Evolutionary conservation across 2,797 vertebrate genomes (phyloP), one percentile per base, ranked within the genome.

Genomic region (Urocyon cinereoargenteus): DNA sequence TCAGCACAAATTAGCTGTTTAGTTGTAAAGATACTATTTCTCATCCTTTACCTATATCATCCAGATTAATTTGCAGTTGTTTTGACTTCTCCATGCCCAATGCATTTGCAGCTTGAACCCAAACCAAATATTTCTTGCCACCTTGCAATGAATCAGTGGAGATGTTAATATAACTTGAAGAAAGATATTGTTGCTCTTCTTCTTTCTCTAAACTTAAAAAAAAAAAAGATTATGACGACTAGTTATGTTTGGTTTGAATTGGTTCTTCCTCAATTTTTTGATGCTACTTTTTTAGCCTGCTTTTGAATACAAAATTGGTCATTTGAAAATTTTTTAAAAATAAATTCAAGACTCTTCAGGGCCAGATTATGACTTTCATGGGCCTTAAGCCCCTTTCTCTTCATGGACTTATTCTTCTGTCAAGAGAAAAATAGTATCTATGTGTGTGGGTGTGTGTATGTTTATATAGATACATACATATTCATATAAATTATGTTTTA

Each of bases 31-130:
- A 31, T 12, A n/a, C 51, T 19, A 82, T 86, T 66, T 85, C 18
- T 87, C 61, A 31, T 28, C 83, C 34, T 83, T 82, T 98, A 99
- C 99, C 99, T 24, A 99, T 98, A 21, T 99, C 98, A 14, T 97
- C 98, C 73, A 99, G 92, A 5, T 90, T 36, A 91, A 99, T 90
- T 11, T 6, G 91, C 68, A 73, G 97, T 0, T 92, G 97, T 34
- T 98, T 97, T 0, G 99, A 99, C 59, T 57, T 90, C 2, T 98
- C 98, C 0, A 49, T 26, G 72, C 99, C 99, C 18, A 99, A 98
- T 0, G 14, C 83, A 75, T 99, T 99, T 97, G 86, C 90, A 57
- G 99, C 99, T 36, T 94, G 98, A 90, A 99, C 94, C 88, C 91
- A 98, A 24, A 99, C 79, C 15, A 16, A 89, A 97, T 99, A 99